Percentiles rank a stretch among this genome's conserved stretches.
phyloP scores from a whole-genome alignment of 1,140 invertebrate genomes.

The Gonioctena quinquepunctata region DNA sequence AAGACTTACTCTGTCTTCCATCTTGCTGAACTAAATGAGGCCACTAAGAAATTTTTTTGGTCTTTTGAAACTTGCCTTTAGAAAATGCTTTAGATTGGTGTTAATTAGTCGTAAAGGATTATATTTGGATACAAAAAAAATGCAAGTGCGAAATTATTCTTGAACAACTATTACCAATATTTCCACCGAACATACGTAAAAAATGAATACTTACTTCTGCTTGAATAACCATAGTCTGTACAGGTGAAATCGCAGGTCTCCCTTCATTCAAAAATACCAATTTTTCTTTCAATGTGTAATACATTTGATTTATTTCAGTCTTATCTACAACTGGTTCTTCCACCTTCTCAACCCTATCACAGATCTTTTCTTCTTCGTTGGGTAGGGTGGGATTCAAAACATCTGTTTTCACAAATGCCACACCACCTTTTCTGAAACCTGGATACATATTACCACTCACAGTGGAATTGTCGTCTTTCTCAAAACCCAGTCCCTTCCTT shows the following conservation, averaged over 20 bases:
- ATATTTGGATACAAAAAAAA: no score
- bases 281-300: slow-evolving; percentile 58
- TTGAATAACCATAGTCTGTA: slow-evolving; percentile 70
- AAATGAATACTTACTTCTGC: slow-evolving; percentile 62
- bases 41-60: no score
- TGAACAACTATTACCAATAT: no score
- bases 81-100: no score
- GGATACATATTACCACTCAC: slow-evolving; percentile 27
- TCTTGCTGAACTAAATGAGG: no score
- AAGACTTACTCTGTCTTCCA: no score
- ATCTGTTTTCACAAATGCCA: slow-evolving; percentile 56
- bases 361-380: slow-evolving; percentile 19
- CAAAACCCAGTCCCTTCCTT: slow-evolving; percentile 47
- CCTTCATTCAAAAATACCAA: slow-evolving; percentile 68
- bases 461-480: slow-evolving; percentile 52
- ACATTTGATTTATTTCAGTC: slow-evolving; percentile 38
- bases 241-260: slow-evolving; percentile 62
- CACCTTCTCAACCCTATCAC: slow-evolving; percentile 14
- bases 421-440: slow-evolving; percentile 44
- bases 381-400: slow-evolving; percentile 33
- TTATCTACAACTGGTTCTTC: slow-evolving; percentile 32
- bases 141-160: no score
- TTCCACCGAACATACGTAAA: no score
- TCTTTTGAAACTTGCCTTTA: no score
- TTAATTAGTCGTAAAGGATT: no score